phyloP scores from a whole-genome alignment of 2,888 invertebrate species.

The Selenia dentaria region DNA sequence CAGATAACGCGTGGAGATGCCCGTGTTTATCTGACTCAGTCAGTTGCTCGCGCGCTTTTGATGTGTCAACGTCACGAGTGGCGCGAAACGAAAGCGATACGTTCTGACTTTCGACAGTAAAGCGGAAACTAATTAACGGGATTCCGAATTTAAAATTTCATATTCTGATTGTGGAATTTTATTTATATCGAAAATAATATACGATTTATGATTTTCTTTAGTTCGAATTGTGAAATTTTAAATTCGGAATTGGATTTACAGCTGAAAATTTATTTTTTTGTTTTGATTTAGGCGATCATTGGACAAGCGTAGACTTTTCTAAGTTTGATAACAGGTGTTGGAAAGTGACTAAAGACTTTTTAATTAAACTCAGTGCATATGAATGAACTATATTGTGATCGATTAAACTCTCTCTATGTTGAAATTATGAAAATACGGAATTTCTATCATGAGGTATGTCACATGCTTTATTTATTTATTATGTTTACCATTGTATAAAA shows the following conservation, averaged over 20 bases:
- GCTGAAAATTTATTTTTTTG: no score
- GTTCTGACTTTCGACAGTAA: constrained; percentile 41
- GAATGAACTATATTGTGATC: constrained; percentile 56
- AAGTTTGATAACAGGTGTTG: constrained; percentile 11
- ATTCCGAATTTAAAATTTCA: constrained; percentile 30
- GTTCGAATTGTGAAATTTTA: constrained; percentile 10
- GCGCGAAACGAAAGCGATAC: constrained; percentile 43
- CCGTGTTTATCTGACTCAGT: constrained; percentile 66
- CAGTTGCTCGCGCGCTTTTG: constrained; percentile 79
- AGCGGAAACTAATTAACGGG: constrained; percentile 19
- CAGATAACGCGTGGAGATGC: constrained; percentile 67
- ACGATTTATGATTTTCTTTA: background rate
- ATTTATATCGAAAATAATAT: background rate
- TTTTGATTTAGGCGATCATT: no score
- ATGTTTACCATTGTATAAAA: no score
- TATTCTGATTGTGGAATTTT: constrained; percentile 3
- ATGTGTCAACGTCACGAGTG: constrained; percentile 62
- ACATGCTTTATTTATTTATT: constrained; percentile 6
- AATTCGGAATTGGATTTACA: background rate
- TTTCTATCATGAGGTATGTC: constrained; percentile 75
- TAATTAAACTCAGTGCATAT: constrained; percentile 45
- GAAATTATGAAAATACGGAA: constrained; percentile 79
- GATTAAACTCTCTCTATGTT: constrained; percentile 45
- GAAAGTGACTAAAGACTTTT: constrained; percentile 3
- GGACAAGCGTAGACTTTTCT: background rate